Base-by-base conservation (phyloP, 2,113 vertebrate species). In the Lamprologus lemairii region DNA sequence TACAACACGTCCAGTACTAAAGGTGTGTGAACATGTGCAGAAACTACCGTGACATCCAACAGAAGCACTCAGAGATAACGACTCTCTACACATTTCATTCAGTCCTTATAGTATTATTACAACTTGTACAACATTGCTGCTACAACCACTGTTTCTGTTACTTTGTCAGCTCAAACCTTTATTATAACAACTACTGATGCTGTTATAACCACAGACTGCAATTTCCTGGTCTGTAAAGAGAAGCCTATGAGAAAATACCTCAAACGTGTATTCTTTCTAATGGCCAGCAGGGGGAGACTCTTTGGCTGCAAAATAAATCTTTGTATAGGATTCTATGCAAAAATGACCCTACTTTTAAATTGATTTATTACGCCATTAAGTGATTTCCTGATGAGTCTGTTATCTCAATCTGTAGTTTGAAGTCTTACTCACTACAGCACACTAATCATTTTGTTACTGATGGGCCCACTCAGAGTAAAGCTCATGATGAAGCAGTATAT, bases 31-130 rank as follows among this genome's bases (percentile, higher is more conserved):
- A 5, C 16, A 7, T 49, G 16, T 47, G 21, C 9, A 28, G 23
- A 73, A 73, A 7, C 40, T 75, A 47, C 21, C 0, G 1, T 0
- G 1, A 57, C 54, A 57, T 0, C 3, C 23, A 26, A 26, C 54
- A 57, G 12, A 57, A 57, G 54, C 54, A 58, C 57, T 58, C 40
- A 1, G 37, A 1, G 4, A 49, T 31, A 5, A 31, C 1, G 1
- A n/a, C 71, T n/a, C 14, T 26, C 9, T 28, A 5, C 3, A 49
- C 16, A 78, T 19, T n/a, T 78, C 45, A 12, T 75, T 26, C 45
- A 47, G 7, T 5, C 9, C 9, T 75, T 75, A 10, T 28, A 7
- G 23, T 7, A 0, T 75, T 47, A 0, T 10, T 17, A 60, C 42
- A 75, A 7, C 13, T 10, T 3, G 68, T 17, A 73, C 68, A 47